Base-by-base conservation (phyloP, 2,113 vertebrate species). In the Azemiops feae region DNA sequence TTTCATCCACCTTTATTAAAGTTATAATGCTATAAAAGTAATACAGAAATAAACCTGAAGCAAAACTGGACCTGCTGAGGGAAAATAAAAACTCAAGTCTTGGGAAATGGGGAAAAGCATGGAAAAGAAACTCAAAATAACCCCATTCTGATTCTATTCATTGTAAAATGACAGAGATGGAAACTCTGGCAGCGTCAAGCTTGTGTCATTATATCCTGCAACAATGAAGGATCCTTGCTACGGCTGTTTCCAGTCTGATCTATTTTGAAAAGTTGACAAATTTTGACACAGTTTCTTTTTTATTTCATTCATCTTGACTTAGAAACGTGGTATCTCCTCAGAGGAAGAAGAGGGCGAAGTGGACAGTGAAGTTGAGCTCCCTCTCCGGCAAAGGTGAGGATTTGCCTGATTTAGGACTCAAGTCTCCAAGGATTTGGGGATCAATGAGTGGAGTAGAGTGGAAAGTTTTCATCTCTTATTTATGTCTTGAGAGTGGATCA, bases 341-440 rank as follows among this genome's bases (percentile, higher is more conserved):
- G 99, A 99, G 93, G 99, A 99, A 92, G 99, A 99, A 93, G 99
- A 99, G 91, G 99, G 99, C 39, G 99, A 99, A 86, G 99, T 99
- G 39, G 98, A 99, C 97, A 99, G 99, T 93, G 99, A 99, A 95
- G 98, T 98, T 87, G 99, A 99, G 91, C 96, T 99, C 94, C 97
- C 98, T 20, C 96, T 98, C 93, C 98, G 98, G 97, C 98, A 97
- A 93, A 97, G 98, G 99, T 99, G 90, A 96, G 97, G 39, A 9
- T 57, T 47, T 1, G 0, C 30, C 23, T 27, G 5, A 2, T 30
- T 5, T 27, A 47, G 88, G 5, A 0, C 57, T 81, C 18, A 81
- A 81, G 34, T 3, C 34, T 34, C 74, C 74, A 81, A 81, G 34
- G 6, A 74, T 74, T 74, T 39, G n/a, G n/a, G 69, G n/a, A 81